phyloP scores from a whole-genome alignment of 2,113 vertebrate species.

The Podocnemis expansa region DNA sequence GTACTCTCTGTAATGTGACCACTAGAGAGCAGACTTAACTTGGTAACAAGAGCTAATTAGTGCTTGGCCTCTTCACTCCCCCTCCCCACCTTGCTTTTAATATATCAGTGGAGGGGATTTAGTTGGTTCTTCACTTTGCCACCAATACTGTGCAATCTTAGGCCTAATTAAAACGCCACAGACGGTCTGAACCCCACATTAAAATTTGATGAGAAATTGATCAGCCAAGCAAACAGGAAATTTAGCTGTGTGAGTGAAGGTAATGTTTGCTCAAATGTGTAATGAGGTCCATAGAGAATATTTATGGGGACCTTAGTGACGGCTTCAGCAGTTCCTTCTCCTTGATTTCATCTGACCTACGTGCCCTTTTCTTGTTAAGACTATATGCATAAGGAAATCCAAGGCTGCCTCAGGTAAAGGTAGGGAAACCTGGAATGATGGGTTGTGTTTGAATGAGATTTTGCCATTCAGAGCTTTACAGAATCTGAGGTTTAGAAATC shows the following conservation, averaged over 20 bases:
- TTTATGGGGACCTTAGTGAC: conserved; percentile 78
- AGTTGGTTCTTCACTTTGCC: conserved; percentile 68
- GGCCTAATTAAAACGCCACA: conserved; percentile 88
- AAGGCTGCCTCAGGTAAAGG: background rate
- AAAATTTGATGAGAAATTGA: conserved; percentile 86
- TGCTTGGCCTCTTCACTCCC: conserved; percentile 56
- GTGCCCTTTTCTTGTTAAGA: conserved; percentile 24
- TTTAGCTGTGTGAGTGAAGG: conserved; percentile 81
- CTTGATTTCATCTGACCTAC: conserved; percentile 61
- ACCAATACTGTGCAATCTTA: conserved; percentile 79
- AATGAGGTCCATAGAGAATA: conserved; percentile 82
- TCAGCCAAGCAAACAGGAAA: conserved; percentile 84
- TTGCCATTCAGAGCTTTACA: background rate
- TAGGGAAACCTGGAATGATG: background rate
- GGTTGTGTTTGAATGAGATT: background rate
- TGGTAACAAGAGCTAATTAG: conserved; percentile 65
- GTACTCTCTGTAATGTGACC: conserved; percentile 51
- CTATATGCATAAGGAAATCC: background rate
- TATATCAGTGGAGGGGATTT: conserved; percentile 54
- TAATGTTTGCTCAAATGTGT: conserved; percentile 84
- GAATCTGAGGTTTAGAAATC: background rate
- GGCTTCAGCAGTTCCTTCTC: conserved; percentile 67
- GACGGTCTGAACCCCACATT: conserved; percentile 77
- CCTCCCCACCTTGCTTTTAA: conserved; percentile 16
- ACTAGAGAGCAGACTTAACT: conserved; percentile 78